A percentile compares a stretch with the other conserved stretches of the same genome.
These are phyloP conservation scores for Macroramphosus scolopax DNA, from an alignment of 2,797 vertebrate genomes.

Conservation along the genomic window DNA sequence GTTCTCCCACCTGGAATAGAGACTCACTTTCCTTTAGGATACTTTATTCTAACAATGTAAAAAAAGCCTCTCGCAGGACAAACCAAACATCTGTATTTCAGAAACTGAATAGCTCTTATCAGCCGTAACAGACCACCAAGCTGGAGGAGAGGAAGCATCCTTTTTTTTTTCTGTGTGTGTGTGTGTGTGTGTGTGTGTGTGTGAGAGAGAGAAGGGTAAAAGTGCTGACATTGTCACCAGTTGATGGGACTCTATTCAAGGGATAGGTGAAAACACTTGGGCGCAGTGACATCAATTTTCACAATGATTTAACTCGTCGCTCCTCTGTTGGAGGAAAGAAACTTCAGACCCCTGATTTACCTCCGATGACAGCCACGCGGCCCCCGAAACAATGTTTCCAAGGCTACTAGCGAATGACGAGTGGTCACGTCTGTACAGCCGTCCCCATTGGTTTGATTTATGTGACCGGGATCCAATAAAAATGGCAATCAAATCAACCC, in stretches of 20 bases:
- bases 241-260: slow-evolving; percentile 81
- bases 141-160: slow-evolving; percentile 46
- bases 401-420: slow-evolving; percentile 86
- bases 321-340: slow-evolving; percentile 77
- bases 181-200: too few species aligned
- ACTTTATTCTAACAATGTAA: not conserved
- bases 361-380: slow-evolving; percentile 79
- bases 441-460: slow-evolving; percentile 88
- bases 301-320: slow-evolving; percentile 84
- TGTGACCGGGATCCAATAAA: slow-evolving; percentile 85
- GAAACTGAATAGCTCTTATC: slow-evolving; percentile 32
- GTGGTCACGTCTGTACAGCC: slow-evolving; percentile 82
- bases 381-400: slow-evolving; percentile 86
- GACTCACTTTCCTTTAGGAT: slow-evolving; percentile 26
- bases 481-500: slow-evolving; percentile 89
- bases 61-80: too few species aligned
- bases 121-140: slow-evolving; percentile 46
- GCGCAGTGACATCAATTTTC: slow-evolving; percentile 85
- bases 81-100: too few species aligned
- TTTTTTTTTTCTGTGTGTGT: slow-evolving; percentile 53
- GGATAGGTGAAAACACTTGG: slow-evolving; percentile 83
- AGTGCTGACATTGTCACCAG: slow-evolving; percentile 85
- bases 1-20: slow-evolving; percentile 13
- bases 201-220: slow-evolving; percentile 76
- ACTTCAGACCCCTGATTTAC: slow-evolving; percentile 85